These are phyloP conservation scores for Campoletis sonorensis DNA, from an alignment of 1,140 invertebrate genomes.

Conservation along the genomic window DNA sequence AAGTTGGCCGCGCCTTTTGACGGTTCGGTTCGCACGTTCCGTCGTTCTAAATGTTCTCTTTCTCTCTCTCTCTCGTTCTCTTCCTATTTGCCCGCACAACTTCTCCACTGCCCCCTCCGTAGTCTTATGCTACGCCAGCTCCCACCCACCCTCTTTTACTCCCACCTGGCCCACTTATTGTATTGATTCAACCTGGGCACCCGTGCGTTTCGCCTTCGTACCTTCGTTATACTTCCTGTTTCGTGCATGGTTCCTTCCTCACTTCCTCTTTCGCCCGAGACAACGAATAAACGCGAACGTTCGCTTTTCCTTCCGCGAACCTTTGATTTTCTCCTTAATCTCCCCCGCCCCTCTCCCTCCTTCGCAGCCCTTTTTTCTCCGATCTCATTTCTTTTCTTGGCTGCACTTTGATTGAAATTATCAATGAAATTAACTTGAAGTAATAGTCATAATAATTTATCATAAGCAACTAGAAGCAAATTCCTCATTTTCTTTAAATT, in stretches of 20 bases:
- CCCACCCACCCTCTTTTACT: conserved; percentile 37
- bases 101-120: conserved; percentile 39
- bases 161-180: conserved; percentile 73
- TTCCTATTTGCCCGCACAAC: conserved; percentile 45
- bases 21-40: conserved; percentile 65
- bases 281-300: neutral
- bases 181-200: conserved; percentile 73
- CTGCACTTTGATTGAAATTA: no score
- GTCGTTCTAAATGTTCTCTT: conserved; percentile 41
- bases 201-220: conserved; percentile 54
- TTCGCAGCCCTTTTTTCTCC: no score
- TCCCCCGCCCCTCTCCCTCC: no score
- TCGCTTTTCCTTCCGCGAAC: neutral
- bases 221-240: conserved; percentile 55
- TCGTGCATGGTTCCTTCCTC: conserved; percentile 44
- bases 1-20: conserved; percentile 67
- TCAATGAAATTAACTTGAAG: no score
- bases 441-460: no score
- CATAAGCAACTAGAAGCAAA: no score
- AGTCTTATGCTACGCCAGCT: neutral
- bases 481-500: no score
- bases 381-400: no score
- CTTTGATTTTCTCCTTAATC: neutral
- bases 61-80: neutral
- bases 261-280: conserved; percentile 26